Conservation (phyloP, 2,888 invertebrate species). For the Mesorhabditis spiculigera region DNA sequence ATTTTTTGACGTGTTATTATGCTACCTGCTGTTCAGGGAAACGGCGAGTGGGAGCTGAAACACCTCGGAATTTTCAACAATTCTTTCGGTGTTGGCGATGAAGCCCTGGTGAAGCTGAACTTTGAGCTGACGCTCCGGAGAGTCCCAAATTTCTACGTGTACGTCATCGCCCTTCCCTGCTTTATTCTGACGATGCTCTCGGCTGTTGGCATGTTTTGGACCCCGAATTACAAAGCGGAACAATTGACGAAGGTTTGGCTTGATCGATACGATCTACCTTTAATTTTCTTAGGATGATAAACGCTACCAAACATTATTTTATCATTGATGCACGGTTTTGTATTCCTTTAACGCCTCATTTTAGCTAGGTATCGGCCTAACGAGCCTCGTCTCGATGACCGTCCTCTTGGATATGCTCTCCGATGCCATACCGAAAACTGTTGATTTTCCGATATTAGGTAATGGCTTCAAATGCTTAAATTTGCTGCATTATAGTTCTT, state of each 20-base stretch:
- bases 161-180: conserved; percentile 5
- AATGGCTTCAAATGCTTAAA: neutral
- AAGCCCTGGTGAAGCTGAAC: neutral
- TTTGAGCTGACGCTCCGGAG: neutral
- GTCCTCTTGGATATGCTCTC: neutral
- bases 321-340: no score
- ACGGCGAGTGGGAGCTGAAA: neutral
- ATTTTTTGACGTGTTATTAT: no score
- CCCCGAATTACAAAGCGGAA: neutral
- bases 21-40: no score
- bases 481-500: neutral
- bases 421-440: neutral
- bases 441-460: neutral
- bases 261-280: neutral
- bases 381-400: conserved; percentile 6
- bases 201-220: conserved; percentile 1
- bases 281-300: neutral
- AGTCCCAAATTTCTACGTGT: neutral
- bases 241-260: neutral
- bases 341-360: no score
- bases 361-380: neutral
- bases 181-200: neutral
- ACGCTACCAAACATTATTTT: no score
- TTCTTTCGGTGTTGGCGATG: no score
- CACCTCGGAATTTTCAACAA: neutral